phyloP scores from a whole-genome alignment of 2,888 invertebrate species.

The Euphydryas editha region DNA sequence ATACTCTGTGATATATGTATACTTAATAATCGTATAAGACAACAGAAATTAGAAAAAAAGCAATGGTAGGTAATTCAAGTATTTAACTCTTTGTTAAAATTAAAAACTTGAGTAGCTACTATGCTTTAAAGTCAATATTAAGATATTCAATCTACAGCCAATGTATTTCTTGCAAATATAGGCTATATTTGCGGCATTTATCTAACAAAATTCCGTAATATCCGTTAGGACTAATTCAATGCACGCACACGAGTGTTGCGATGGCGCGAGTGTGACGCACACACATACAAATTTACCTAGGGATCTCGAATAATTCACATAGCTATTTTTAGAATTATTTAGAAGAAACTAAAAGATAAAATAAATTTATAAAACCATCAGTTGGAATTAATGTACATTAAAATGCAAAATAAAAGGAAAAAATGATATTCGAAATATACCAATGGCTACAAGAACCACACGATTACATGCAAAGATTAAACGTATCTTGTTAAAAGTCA shows the following conservation, averaged over 20 bases:
- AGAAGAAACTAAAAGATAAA: not conserved
- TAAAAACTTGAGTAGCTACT: not conserved
- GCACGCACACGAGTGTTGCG: conserved; percentile 55
- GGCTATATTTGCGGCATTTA: conserved; percentile 67
- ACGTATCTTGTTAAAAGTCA: conserved; percentile 4
- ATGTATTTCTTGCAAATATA: conserved; percentile 42
- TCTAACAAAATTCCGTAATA: conserved; percentile 77
- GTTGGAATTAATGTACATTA: too few species aligned
- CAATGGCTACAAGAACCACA: too few species aligned
- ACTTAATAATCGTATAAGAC: not conserved
- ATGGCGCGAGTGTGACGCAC: conserved; percentile 41
- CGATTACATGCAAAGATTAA: too few species aligned
- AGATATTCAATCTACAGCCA: conserved; percentile 10
- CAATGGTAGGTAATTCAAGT: too few species aligned
- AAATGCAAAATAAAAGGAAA: too few species aligned
- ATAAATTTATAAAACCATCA: too few species aligned
- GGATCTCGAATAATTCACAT: conserved; percentile 28
- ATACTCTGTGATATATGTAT: too few species aligned
- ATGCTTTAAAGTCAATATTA: not conserved
- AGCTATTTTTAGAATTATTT: not conserved
- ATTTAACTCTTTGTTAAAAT: not conserved
- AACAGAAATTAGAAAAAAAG: too few species aligned
- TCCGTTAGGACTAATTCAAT: conserved; percentile 79
- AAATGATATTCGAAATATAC: too few species aligned
- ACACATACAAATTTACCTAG: conserved; percentile 36